A percentile compares a stretch with the other conserved stretches of the same genome.
These are phyloP conservation scores for Pempheris klunzingeri DNA, from an alignment of 2,797 vertebrate genomes.

Conservation along the genomic window DNA sequence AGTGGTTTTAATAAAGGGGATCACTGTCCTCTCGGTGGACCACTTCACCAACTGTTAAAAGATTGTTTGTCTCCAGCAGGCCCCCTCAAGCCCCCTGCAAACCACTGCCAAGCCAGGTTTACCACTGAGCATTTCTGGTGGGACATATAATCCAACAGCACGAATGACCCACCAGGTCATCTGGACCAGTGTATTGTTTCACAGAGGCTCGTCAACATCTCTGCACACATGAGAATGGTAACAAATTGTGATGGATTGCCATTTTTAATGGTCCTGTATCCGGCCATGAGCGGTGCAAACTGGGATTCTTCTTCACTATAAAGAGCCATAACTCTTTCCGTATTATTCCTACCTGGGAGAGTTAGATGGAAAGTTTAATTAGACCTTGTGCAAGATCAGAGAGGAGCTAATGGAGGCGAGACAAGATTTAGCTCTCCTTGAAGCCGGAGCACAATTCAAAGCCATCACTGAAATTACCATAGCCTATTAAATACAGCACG, in stretches of 20 bases:
- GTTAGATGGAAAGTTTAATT: constrained; percentile 72
- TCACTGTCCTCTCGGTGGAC: constrained; percentile 78
- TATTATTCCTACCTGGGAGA: constrained; percentile 64
- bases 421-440: constrained; percentile 70
- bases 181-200: constrained; percentile 46
- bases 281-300: constrained; percentile 39
- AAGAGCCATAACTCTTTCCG: constrained; percentile 54
- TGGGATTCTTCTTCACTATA: constrained; percentile 52
- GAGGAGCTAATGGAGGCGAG: constrained; percentile 66
- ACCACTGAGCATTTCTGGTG: constrained; percentile 57
- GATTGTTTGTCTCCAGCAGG: constrained; percentile 79
- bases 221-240: constrained; percentile 50
- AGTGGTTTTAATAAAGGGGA: constrained; percentile 85
- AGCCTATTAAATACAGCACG: constrained; percentile 64
- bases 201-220: constrained; percentile 31
- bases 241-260: constrained; percentile 63
- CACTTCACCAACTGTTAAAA: constrained; percentile 82
- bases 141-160: constrained; percentile 63
- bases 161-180: constrained; percentile 60
- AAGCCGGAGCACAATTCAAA: constrained; percentile 73
- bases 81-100: constrained; percentile 55
- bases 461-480: constrained; percentile 72
- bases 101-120: constrained; percentile 64
- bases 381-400: constrained; percentile 74
- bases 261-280: constrained; percentile 55